phyloP scores from a whole-genome alignment of 2,888 invertebrate species.

The Actias luna region DNA sequence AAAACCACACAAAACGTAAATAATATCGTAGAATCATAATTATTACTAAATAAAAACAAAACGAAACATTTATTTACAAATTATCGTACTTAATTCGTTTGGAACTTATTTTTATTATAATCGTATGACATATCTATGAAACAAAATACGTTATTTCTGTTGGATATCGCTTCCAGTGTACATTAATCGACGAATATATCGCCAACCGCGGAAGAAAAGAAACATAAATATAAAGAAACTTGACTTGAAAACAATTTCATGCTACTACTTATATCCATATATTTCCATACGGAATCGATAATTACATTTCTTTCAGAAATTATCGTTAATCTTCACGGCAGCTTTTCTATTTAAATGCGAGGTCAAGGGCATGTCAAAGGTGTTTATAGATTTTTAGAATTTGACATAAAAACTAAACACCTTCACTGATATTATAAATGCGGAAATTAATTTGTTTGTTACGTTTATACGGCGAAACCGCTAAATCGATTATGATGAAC shows the following conservation, averaged over 20 bases:
- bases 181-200: neutral
- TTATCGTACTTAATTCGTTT: too few relatives aligned
- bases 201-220: neutral
- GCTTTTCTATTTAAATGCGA: neutral
- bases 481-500: too few relatives aligned
- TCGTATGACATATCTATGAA: neutral
- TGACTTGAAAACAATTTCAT: neutral
- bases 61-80: neutral
- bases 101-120: neutral
- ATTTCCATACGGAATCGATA: slow-evolving; percentile 2
- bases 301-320: slow-evolving; percentile 9
- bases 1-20: neutral
- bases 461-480: too few relatives aligned
- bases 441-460: too few relatives aligned
- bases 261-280: neutral
- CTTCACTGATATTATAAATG: too few relatives aligned
- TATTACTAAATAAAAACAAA: neutral
- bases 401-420: slow-evolving; percentile 25
- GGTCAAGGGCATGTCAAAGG: neutral
- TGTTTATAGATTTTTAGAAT: neutral
- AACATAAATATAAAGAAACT: neutral
- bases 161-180: neutral
- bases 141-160: neutral
- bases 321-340: slow-evolving; percentile 6
- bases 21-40: neutral